A percentile compares a stretch with the other conserved stretches of the same genome.
Evolutionary conservation across 2,797 vertebrate species (phyloP).

Genomic region (Hypotaenidia okinawae): DNA sequence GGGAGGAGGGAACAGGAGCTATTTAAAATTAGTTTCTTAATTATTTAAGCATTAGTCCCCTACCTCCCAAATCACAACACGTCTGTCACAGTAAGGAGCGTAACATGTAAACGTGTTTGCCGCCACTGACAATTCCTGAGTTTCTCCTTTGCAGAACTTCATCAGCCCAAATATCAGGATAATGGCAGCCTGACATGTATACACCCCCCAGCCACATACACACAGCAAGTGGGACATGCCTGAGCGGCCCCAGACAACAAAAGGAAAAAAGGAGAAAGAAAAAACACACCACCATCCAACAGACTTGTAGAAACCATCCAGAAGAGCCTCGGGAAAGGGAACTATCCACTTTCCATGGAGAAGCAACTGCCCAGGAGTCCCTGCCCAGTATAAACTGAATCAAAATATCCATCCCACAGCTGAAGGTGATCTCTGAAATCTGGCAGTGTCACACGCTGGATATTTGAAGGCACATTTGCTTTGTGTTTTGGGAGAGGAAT

Average conservation of each 20-base stretch:
- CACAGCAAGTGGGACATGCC: slow-evolving; percentile 4
- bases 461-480: slow-evolving; percentile 76
- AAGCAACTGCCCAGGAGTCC: slow-evolving; percentile 25
- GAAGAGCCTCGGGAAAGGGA: slow-evolving; percentile 21
- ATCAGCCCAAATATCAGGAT: slow-evolving; percentile 25
- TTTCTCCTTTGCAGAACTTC: slow-evolving; percentile 23
- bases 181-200: slow-evolving; percentile 1
- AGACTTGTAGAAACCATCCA: neutral
- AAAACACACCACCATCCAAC: neutral
- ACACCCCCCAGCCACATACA: neutral
- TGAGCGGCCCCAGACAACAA: neutral
- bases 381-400: slow-evolving; percentile 19
- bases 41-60: slow-evolving; percentile 16
- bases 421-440: slow-evolving; percentile 57
- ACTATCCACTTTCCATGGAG: neutral
- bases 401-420: slow-evolving; percentile 33
- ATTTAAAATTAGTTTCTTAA: slow-evolving; percentile 45
- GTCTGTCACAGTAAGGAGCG: slow-evolving; percentile 35
- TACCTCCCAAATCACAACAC: slow-evolving; percentile 11
- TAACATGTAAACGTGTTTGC: neutral
- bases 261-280: no score
- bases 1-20: neutral
- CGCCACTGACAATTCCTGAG: slow-evolving; percentile 36
- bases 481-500: slow-evolving; percentile 62
- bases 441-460: slow-evolving; percentile 40